phyloP scores from a whole-genome alignment of 1,140 invertebrate genomes.

The Phthorimaea operculella region DNA sequence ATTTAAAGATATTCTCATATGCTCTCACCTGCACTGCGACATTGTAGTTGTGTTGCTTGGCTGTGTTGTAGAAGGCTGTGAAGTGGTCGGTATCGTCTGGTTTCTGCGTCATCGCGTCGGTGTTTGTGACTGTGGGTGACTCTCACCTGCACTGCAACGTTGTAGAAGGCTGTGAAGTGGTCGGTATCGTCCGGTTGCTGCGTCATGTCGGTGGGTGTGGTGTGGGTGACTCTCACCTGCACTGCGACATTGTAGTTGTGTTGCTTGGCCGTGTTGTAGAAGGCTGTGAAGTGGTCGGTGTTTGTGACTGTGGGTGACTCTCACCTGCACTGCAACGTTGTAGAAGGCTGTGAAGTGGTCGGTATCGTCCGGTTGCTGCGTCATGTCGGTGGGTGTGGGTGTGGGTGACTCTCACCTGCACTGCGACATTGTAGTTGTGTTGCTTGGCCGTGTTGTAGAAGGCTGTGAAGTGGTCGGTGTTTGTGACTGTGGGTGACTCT shows the following conservation, averaged over 20 bases:
- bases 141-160: constrained; percentile 43
- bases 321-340: constrained; percentile 42
- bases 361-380: constrained; percentile 24
- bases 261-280: too few relatives aligned
- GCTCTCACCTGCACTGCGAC: constrained; percentile 46
- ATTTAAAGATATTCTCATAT: too few relatives aligned
- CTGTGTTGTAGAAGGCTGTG: constrained; percentile 35
- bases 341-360: constrained; percentile 47
- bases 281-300: constrained; percentile 40
- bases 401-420: constrained; percentile 48
- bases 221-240: too few relatives aligned
- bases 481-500: constrained; percentile 21
- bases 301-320: too few relatives aligned
- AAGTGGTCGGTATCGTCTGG: constrained; percentile 41
- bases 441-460: too few relatives aligned
- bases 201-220: too few relatives aligned
- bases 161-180: constrained; percentile 41
- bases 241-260: too few relatives aligned
- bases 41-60: constrained; percentile 36
- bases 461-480: constrained; percentile 40
- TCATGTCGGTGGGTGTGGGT: too few relatives aligned
- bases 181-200: constrained; percentile 31
- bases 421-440: too few relatives aligned
- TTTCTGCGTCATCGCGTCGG: constrained; percentile 17
- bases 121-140: constrained; percentile 18